Conservation (phyloP, 2,888 invertebrate species). For the Amphipyra berbera region DNA sequence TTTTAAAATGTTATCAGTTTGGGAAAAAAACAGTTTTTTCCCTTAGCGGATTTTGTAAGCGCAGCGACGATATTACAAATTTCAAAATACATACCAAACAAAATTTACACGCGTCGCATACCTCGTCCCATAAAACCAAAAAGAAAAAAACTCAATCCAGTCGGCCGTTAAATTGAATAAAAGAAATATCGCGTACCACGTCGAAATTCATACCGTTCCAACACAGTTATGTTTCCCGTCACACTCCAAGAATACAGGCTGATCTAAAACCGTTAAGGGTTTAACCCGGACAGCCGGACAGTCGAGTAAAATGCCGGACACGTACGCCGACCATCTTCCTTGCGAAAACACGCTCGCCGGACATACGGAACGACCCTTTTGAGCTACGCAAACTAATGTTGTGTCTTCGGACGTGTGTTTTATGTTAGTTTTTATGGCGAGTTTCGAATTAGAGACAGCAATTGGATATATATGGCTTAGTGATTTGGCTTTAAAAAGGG, state of each 20-base stretch:
- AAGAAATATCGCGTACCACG: conserved; percentile 48
- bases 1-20: too few species aligned
- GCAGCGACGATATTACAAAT: too few species aligned
- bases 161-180: conserved; percentile 52
- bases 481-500: conserved; percentile 17
- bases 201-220: conserved; percentile 56
- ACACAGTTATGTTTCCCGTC: conserved; percentile 63
- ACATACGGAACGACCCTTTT: conserved; percentile 66
- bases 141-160: conserved; percentile 34
- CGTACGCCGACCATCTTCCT: conserved; percentile 74
- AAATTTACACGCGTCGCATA: conserved; percentile 10
- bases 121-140: conserved; percentile 37
- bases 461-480: conserved; percentile 19
- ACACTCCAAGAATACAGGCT: conserved; percentile 65
- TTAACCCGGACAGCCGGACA: conserved; percentile 33
- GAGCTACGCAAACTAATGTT: conserved; percentile 65
- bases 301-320: conserved; percentile 63
- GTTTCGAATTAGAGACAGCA: conserved; percentile 36
- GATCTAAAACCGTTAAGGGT: conserved; percentile 68
- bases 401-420: conserved; percentile 52
- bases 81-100: neutral
- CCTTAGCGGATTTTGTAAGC: too few species aligned
- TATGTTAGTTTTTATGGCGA: conserved; percentile 45
- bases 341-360: conserved; percentile 66
- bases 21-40: too few species aligned